Conservation (phyloP, 2,797 vertebrate genomes). For the Liasis olivaceus region DNA sequence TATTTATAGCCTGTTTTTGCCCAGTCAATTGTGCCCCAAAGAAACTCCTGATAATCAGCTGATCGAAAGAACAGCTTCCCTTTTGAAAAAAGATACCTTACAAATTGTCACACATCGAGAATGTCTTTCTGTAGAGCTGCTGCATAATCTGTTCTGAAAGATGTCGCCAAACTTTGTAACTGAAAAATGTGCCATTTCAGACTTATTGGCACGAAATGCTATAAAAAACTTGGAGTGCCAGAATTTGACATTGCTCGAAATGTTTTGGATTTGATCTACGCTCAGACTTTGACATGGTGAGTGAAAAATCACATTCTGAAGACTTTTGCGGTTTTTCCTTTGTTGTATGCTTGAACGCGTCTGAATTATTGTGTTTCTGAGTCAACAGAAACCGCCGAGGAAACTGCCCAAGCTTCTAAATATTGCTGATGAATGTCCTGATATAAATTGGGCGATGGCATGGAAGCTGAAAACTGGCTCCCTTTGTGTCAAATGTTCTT, state of each 20-base stretch:
- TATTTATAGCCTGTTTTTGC: not conserved
- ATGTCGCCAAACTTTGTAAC: not conserved
- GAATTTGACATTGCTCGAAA: constrained; percentile 95
- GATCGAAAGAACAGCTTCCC: not conserved
- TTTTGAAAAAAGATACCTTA: not conserved
- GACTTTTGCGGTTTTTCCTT: not conserved
- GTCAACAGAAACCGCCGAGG: not conserved
- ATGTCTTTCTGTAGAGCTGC: not conserved
- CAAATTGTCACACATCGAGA: not conserved
- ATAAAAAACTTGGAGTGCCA: constrained; percentile 77
- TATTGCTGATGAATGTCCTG: not conserved
- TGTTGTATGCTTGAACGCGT: too few species aligned
- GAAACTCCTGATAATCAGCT: not conserved
- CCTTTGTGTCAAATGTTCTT: too few species aligned
- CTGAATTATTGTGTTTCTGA: not conserved
- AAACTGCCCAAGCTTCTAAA: not conserved
- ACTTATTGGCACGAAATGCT: constrained; percentile 81
- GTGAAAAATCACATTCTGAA: constrained; percentile 18
- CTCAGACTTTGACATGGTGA: constrained; percentile 94
- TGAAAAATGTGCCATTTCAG: constrained; percentile 66
- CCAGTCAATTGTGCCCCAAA: too few species aligned
- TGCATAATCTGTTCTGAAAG: not conserved
- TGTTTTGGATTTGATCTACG: constrained; percentile 92
- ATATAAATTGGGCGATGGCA: not conserved
- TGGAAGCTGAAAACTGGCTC: not conserved